A percentile compares a stretch with the other conserved stretches of the same genome.
These are phyloP conservation scores for Cepphus grylle DNA, from an alignment of 2,113 vertebrate genomes.

Conservation along the genomic window DNA sequence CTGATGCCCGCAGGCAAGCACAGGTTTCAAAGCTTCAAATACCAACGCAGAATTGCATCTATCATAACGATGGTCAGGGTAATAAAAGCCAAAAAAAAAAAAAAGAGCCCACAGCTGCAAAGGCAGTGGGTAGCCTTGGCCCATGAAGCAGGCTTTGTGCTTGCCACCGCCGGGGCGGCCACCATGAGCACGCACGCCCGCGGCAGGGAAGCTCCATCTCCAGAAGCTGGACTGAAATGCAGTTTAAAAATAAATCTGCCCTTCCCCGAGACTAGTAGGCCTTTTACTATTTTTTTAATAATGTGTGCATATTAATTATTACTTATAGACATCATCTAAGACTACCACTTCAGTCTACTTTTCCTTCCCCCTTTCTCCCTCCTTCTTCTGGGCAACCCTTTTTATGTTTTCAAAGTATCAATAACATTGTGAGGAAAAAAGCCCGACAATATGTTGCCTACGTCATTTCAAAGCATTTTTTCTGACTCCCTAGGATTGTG, in stretches of 20 bases:
- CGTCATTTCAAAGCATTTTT: background rate
- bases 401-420: background rate
- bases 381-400: background rate
- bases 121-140: background rate
- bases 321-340: background rate
- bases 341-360: background rate
- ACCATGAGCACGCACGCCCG: background rate
- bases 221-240: background rate
- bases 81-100: background rate
- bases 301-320: background rate
- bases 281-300: background rate
- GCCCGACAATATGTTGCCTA: background rate
- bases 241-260: background rate
- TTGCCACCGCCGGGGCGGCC: background rate
- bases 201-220: background rate
- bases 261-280: background rate
- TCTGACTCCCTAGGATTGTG: rapidly evolving
- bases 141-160: background rate
- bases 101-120: background rate
- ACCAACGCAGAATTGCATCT: background rate
- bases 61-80: background rate
- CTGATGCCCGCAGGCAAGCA: background rate
- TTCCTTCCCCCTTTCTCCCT: background rate
- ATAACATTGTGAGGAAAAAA: background rate
- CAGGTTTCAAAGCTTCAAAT: background rate